Evolutionary conservation across 2,113 vertebrate species (phyloP).

Genomic region (Dipodomys ordii): DNA sequence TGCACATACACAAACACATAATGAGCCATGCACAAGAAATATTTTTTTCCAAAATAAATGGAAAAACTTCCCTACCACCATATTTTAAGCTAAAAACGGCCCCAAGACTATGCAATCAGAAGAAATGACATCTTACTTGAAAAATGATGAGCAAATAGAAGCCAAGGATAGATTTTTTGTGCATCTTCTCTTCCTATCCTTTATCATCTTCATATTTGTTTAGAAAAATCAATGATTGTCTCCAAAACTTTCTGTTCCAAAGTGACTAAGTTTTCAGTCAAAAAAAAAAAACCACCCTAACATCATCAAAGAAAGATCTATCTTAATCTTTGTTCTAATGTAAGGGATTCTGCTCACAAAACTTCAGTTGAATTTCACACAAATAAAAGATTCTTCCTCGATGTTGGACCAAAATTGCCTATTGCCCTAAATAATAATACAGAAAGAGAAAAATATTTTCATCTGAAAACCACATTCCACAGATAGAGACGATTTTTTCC

Average conservation of each 20-base stretch:
- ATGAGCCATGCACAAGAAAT: background rate
- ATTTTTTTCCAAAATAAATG: background rate
- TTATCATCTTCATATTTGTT: conserved; percentile 47
- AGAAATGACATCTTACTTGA: conserved; percentile 55
- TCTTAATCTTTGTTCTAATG: background rate
- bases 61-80: background rate
- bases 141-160: conserved; percentile 16
- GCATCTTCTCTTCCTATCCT: background rate
- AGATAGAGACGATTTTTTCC: background rate
- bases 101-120: background rate
- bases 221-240: conserved; percentile 58
- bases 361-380: background rate
- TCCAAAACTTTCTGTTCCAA: conserved; percentile 28
- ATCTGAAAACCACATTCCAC: background rate
- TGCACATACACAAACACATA: background rate
- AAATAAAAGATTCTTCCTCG: background rate
- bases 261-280: background rate
- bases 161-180: conserved; percentile 38
- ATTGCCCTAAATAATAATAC: background rate
- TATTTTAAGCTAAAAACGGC: background rate
- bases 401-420: background rate
- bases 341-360: background rate
- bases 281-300: background rate
- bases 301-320: background rate
- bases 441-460: background rate